These are phyloP conservation scores for Akabosia matsudoensis DNA, from an alignment of 1,140 invertebrate species.

Conservation along the genomic window DNA sequence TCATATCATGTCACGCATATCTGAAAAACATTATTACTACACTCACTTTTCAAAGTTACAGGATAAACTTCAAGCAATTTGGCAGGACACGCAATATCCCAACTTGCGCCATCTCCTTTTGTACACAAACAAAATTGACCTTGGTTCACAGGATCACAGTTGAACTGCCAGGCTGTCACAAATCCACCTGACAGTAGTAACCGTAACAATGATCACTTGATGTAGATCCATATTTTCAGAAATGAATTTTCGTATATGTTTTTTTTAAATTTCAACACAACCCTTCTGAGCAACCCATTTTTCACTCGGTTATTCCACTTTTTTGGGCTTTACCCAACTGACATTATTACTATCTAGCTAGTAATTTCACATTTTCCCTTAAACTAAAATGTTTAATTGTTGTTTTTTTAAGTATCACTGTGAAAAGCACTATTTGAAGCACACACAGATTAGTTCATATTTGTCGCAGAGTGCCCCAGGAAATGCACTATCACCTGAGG, in stretches of 20 bases:
- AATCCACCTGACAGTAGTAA: background rate
- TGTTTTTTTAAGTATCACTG: background rate
- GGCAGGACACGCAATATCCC: slow-evolving; percentile 33
- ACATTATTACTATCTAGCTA: background rate
- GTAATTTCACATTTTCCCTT: background rate
- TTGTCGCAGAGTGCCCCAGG: background rate
- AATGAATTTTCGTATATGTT: too few species aligned
- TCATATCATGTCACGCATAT: background rate
- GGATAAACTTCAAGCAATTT: slow-evolving; percentile 31
- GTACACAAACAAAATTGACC: slow-evolving; percentile 27
- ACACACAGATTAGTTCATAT: too few species aligned
- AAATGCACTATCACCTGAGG: background rate
- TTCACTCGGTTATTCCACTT: background rate
- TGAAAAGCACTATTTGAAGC: background rate
- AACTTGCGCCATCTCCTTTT: slow-evolving; percentile 22
- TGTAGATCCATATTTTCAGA: too few species aligned
- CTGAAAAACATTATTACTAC: background rate
- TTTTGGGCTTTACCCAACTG: background rate
- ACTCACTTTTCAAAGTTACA: slow-evolving; percentile 34
- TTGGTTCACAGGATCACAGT: slow-evolving; percentile 34
- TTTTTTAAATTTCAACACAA: too few species aligned
- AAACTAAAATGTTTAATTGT: too few species aligned
- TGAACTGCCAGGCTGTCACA: background rate
- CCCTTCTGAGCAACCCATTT: background rate
- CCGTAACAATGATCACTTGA: too few species aligned